phyloP scores from a whole-genome alignment of 2,113 vertebrate species.

The Pterocles gutturalis region DNA sequence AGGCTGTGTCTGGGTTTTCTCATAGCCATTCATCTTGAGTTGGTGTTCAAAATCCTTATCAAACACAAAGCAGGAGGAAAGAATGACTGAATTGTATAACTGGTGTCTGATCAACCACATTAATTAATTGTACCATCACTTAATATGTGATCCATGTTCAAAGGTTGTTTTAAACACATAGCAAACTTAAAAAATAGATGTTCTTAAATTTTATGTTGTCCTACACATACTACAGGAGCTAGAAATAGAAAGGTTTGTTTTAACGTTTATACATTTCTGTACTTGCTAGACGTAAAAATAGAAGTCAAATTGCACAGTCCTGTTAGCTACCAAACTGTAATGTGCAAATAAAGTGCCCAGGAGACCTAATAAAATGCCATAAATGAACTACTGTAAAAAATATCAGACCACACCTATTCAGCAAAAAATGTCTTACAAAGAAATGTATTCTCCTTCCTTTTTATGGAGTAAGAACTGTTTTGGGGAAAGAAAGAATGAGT shows the following conservation, averaged over 20 bases:
- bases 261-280: constrained; percentile 55
- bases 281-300: constrained; percentile 54
- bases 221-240: not conserved
- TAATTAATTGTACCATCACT: constrained; percentile 9
- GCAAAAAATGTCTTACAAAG: constrained; percentile 58
- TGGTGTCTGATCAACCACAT: not conserved
- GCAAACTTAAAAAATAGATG: not conserved
- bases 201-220: not conserved
- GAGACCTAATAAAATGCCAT: constrained; percentile 74
- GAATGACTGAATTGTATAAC: not conserved
- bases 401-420: constrained; percentile 73
- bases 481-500: not conserved
- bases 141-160: not conserved
- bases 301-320: constrained; percentile 59
- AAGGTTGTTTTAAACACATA: not conserved
- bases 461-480: constrained; percentile 28
- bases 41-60: not conserved
- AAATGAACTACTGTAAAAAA: constrained; percentile 71
- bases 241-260: constrained; percentile 63
- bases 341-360: constrained; percentile 65
- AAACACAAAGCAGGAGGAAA: constrained; percentile 25
- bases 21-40: not conserved
- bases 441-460: constrained; percentile 61
- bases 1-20: constrained; percentile 7
- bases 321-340: constrained; percentile 62